Percentiles rank a stretch among this genome's conserved stretches.
These are phyloP conservation scores for Mylabris phalerata DNA, from an alignment of 1,140 invertebrate species.

Conservation along the genomic window DNA sequence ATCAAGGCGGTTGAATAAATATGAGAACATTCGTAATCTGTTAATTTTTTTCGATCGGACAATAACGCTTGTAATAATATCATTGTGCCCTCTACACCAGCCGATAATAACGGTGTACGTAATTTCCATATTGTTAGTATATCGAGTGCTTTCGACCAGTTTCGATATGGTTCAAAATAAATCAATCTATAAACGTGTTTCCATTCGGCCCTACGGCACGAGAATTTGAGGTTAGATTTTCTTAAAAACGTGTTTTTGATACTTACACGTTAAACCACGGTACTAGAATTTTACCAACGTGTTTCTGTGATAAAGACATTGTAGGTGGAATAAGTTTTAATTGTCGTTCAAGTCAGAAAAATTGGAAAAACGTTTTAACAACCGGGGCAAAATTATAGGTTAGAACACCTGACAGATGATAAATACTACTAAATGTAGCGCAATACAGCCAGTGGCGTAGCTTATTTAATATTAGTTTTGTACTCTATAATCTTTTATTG, in stretches of 20 bases:
- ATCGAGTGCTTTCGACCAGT: conserved; percentile 47
- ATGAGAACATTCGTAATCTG: conserved; percentile 18
- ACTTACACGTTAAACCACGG: conserved; percentile 36
- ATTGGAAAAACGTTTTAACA: neutral
- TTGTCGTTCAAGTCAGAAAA: neutral
- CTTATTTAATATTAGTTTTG: too few relatives aligned
- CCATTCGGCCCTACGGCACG: conserved; percentile 47
- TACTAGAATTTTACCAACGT: conserved; percentile 29
- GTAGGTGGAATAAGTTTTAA: neutral
- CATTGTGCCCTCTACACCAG: conserved; percentile 60
- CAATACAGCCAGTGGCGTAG: too few relatives aligned
- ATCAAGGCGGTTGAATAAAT: conserved; percentile 29
- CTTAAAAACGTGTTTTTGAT: conserved; percentile 2
- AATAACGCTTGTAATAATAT: conserved; percentile 50
- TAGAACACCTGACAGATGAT: too few relatives aligned
- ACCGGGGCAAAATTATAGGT: neutral
- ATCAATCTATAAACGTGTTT: conserved; percentile 48
- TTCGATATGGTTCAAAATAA: conserved; percentile 42
- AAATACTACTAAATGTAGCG: too few relatives aligned
- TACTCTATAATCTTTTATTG: too few relatives aligned
- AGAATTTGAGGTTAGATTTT: conserved; percentile 5
- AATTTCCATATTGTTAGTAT: conserved; percentile 55
- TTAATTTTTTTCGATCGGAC: conserved; percentile 9
- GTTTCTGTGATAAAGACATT: conserved; percentile 38
- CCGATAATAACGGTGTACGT: conserved; percentile 55